phyloP scores from a whole-genome alignment of 2,113 vertebrate species.

The Arizona elegans region DNA sequence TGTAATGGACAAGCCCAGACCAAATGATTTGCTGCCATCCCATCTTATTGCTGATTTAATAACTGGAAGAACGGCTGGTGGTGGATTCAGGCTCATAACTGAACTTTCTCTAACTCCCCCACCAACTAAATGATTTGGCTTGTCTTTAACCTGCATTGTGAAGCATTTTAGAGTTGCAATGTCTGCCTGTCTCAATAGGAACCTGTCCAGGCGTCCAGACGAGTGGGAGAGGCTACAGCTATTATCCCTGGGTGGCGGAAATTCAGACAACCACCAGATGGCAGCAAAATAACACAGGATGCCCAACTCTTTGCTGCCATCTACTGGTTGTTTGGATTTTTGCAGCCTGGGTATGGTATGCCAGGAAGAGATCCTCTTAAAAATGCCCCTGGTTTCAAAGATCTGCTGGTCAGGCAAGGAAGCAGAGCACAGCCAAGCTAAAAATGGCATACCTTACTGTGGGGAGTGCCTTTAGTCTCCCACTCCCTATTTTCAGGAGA shows the following conservation, averaged over 20 bases:
- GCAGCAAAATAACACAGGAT: neutral
- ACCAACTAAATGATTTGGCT: neutral
- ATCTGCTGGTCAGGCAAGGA: neutral
- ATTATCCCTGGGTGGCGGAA: neutral
- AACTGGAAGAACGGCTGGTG: neutral
- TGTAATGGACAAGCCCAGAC: neutral
- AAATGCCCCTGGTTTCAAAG: neutral
- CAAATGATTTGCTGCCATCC: neutral
- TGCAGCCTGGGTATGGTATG: neutral
- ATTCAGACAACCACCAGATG: neutral
- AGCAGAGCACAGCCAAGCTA: neutral
- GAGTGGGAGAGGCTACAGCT: neutral
- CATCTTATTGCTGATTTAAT: neutral
- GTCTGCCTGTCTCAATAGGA: neutral
- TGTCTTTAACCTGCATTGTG: neutral
- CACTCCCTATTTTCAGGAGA: neutral
- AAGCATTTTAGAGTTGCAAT: neutral
- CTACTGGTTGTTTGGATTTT: neutral
- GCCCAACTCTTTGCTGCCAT: neutral
- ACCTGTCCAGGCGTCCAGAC: neutral
- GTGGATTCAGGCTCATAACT: neutral
- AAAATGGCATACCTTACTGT: neutral
- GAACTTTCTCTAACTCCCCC: neutral
- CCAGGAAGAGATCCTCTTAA: neutral
- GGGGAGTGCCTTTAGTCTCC: neutral